Evolutionary conservation across 2,113 vertebrate species (phyloP), one percentile per base, ranked within the genome.

Genomic region (Vulpes vulpes): DNA sequence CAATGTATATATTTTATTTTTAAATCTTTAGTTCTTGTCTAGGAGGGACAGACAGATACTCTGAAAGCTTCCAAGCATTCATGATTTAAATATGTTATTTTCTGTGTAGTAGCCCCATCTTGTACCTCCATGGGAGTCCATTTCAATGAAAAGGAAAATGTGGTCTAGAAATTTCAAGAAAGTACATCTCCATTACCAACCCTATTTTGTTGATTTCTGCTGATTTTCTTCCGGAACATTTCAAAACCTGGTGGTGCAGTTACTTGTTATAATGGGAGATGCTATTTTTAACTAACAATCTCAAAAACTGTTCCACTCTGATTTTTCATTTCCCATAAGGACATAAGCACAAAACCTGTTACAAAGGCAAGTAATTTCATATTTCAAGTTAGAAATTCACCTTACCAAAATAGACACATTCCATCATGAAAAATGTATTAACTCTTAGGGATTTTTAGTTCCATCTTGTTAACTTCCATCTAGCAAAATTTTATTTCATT

Each of bases 321-420:
- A 59, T 38, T 69, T 95, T 91, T 95, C 32, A 49, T 43, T 73
- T 69, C 88, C 67, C 16, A 22, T 67, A 35, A 84, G 62, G 55
- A 94, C 59, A n/a, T 14, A 65, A 84, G 49, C 35, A 79, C 14
- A 35, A 79, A 91, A 84, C n/a, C 25, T 64, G 35, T 57, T 89
- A 11, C 11, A 62, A 32, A 73, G 32, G 35, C 23, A 80, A 23
- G 38, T 73, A 49, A 95, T 43, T 67, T 80, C 79, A 60, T 71
- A 82, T 65, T 89, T 89, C 67, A 84, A 76, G 53, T 86, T 65
- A 82, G 53, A 89, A 78, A 85, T 30, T 65, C 30, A 96, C 20
- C 10, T 89, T n/a, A 55, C 51, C 4, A 55, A 84, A 51, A 69
- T 65, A 62, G 6, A 67, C 25, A 55, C 32, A 20, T 74, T 64